Conservation (phyloP, 35 echinoderm and acorn worm genomes). For the Apostichopus parvimensis region DNA sequence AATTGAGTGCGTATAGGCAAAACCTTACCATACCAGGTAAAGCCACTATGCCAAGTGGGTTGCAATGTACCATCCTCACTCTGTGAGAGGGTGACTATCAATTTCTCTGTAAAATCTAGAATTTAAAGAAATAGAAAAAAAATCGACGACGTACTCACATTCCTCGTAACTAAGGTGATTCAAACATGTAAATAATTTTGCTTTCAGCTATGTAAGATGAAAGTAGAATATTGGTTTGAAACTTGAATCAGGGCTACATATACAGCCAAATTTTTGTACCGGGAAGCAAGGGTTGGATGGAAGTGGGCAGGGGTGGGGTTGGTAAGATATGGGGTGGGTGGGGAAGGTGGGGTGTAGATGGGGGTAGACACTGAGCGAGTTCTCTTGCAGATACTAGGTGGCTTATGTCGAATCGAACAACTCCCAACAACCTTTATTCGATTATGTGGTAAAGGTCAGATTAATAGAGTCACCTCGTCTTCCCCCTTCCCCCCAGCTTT, state of each 20-base stretch:
- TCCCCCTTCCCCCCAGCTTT: too few species aligned
- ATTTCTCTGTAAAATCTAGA: background rate
- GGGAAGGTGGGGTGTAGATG: too few species aligned
- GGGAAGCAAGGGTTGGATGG: too few species aligned
- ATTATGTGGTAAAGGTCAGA: too few species aligned
- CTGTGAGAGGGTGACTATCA: background rate
- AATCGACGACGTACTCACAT: background rate
- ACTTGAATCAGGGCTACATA: background rate
- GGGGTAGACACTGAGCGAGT: too few species aligned
- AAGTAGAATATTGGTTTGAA: too few species aligned
- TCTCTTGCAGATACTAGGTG: too few species aligned
- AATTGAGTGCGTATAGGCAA: background rate
- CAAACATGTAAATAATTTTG: background rate
- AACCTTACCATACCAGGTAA: constrained; percentile 8
- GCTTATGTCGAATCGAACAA: too few species aligned
- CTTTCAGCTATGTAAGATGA: background rate
- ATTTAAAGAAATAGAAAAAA: background rate
- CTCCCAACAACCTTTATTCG: too few species aligned
- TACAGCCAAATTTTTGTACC: background rate
- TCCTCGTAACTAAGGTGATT: background rate
- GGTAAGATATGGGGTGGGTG: too few species aligned
- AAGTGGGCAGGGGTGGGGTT: too few species aligned
- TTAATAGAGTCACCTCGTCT: too few species aligned
- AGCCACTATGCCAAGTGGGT: background rate
- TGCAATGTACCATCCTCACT: background rate